Evolutionary conservation across 2,888 invertebrate species (phyloP), one percentile per base, ranked within the genome.

Genomic region (Dichetophora obliterata): DNA sequence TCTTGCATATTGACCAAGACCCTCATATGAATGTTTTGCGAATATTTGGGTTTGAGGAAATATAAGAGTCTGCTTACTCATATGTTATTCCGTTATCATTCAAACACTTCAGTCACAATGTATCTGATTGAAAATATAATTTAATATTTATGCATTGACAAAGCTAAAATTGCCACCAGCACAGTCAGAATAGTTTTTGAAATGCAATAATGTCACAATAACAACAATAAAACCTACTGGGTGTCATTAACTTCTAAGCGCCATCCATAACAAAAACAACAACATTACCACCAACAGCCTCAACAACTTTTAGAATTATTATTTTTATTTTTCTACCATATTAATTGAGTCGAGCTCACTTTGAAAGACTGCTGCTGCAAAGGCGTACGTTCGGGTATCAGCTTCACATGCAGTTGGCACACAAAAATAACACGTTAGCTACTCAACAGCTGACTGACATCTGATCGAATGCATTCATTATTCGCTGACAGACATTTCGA

Each of bases 381-480:
- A 54, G 59, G 27, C 22, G 59, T 54, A 54, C 22, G 54, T 19
- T 54, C 11, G 54, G 27, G 5, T n/a, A 27, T 14, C 63, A 16
- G 37, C 63, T 34, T n/a, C 54, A 65, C 27, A 27, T 31, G 34
- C 34, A 27, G 24, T 65, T 61, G 61, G 24, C 27, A 24, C 61
- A 61, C n/a, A 54, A 54, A n/a, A 54, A 19, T 19, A 22, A 19
- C 54, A 19, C 19, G 54, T 22, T 54, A 19, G 22, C 54, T 8
- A 27, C 24, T 31, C 5, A 66, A 19, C 69, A 22, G 69, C 69
- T 63, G 66, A 63, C 73, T 78, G 78, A 77, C 76, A 75, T 75
- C 75, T 78, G 78, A 78, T 76, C 76, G 77, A 78, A 78, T 76
- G 78, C 78, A 76, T 78, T 78, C 78, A 77, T 78, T 78, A 57